Evolutionary conservation across 2,888 invertebrate genomes (phyloP).

Genomic region (Campoletis raptor): DNA sequence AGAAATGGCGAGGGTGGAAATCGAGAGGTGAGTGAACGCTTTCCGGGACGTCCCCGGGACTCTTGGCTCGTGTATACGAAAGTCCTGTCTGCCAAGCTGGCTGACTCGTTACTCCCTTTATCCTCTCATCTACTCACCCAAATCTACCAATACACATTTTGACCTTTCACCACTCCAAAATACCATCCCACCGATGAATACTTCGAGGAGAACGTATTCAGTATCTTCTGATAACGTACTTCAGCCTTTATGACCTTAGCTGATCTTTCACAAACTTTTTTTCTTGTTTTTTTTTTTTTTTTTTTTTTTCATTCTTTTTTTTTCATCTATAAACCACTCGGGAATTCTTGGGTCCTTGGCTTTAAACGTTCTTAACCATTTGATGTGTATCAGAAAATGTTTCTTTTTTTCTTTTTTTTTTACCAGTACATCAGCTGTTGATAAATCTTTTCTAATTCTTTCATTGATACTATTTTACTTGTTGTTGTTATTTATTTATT

Average conservation of each 20-base stretch:
- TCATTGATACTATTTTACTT: background rate
- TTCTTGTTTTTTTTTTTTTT: background rate
- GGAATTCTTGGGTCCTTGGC: slow-evolving; percentile 17
- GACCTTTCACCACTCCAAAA: slow-evolving; percentile 29
- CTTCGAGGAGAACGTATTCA: slow-evolving; percentile 41
- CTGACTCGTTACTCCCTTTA: slow-evolving; percentile 52
- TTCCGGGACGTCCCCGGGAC: slow-evolving; percentile 59
- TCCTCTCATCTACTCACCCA: slow-evolving; percentile 11
- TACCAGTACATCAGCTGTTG: background rate
- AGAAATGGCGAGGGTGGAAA: slow-evolving; percentile 33
- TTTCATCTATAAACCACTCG: background rate
- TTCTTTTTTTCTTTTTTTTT: background rate
- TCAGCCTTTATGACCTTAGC: slow-evolving; percentile 5
- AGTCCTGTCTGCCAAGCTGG: slow-evolving; percentile 28
- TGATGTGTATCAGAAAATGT: background rate
- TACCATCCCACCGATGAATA: slow-evolving; percentile 43
- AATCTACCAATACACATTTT: slow-evolving; percentile 22
- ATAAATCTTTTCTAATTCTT: background rate
- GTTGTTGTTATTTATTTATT: background rate
- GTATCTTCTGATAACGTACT: slow-evolving; percentile 52
- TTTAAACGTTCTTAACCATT: background rate
- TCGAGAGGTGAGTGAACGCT: slow-evolving; percentile 62
- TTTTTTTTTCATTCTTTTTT: no score
- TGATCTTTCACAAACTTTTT: background rate
- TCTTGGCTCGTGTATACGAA: slow-evolving; percentile 48